phyloP scores from a whole-genome alignment of 2,888 invertebrate genomes.

The Himalopsyche anomala region DNA sequence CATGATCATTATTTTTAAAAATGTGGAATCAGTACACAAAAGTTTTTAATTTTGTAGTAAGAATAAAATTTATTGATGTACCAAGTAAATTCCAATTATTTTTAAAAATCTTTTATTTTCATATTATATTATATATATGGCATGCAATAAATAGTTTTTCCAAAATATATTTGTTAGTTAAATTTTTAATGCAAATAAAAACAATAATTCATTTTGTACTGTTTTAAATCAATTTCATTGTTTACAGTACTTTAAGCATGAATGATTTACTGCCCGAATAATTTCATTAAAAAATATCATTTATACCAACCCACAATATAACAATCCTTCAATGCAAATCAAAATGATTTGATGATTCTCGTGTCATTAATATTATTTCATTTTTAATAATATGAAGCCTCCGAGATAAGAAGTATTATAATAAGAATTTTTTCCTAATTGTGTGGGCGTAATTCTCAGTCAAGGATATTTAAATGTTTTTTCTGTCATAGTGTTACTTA shows the following conservation, averaged over 20 bases:
- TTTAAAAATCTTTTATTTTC: too few relatives aligned
- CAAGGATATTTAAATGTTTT: constrained; percentile 3
- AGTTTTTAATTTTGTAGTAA: too few relatives aligned
- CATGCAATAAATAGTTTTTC: too few relatives aligned
- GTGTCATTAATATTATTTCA: constrained; percentile 19
- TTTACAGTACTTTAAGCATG: not conserved
- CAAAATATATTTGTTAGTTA: too few relatives aligned
- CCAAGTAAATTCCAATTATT: too few relatives aligned
- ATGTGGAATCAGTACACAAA: too few relatives aligned
- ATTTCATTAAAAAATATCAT: not conserved
- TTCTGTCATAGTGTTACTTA: not conserved
- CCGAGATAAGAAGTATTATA: not conserved
- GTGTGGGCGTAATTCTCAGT: not conserved
- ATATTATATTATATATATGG: too few relatives aligned
- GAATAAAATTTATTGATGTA: too few relatives aligned
- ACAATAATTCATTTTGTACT: too few relatives aligned
- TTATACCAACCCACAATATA: not conserved
- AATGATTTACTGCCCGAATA: not conserved
- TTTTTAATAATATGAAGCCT: constrained; percentile 19
- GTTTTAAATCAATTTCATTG: too few relatives aligned
- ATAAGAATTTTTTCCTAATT: constrained; percentile 15
- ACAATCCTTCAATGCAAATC: not conserved
- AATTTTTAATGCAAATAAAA: too few relatives aligned
- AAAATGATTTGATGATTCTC: constrained; percentile 4
- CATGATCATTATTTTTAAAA: too few relatives aligned